These are phyloP conservation scores for Psilopsiagon aymara DNA, from an alignment of 2,113 vertebrate species.

Conservation along the genomic window DNA sequence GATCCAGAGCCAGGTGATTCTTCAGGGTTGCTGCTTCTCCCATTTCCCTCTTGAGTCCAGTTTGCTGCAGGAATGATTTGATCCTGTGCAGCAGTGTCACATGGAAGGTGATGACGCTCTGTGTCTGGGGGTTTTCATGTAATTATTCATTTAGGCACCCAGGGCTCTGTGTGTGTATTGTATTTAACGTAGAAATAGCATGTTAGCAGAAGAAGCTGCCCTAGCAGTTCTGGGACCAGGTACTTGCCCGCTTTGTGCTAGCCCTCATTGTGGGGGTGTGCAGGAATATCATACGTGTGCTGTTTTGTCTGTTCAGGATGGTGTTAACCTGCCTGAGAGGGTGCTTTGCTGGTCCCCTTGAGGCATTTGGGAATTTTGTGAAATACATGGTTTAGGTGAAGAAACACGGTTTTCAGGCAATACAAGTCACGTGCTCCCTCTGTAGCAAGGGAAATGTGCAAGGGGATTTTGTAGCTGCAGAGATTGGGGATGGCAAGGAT, in stretches of 20 bases:
- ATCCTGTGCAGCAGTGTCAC: not conserved
- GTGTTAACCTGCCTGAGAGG: not conserved
- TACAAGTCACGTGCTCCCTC: fast-evolving
- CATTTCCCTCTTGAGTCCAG: not conserved
- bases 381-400: not conserved
- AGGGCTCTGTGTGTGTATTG: not conserved
- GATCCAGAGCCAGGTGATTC: not conserved
- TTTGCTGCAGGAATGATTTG: not conserved
- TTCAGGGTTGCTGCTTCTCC: not conserved
- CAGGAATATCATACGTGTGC: not conserved
- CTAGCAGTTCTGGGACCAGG: not conserved
- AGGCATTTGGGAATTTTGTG: not conserved
- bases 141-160: not conserved
- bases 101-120: not conserved
- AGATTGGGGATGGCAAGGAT: not conserved
- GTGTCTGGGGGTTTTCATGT: not conserved
- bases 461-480: not conserved
- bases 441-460: not conserved
- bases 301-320: not conserved
- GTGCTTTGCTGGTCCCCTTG: not conserved
- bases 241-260: not conserved
- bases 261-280: fast-evolving
- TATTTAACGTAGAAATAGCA: not conserved
- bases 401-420: fast-evolving
- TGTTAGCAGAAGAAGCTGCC: not conserved